Conservation (phyloP, 2,888 invertebrate genomes). For the Drosophila hamatofila region DNA sequence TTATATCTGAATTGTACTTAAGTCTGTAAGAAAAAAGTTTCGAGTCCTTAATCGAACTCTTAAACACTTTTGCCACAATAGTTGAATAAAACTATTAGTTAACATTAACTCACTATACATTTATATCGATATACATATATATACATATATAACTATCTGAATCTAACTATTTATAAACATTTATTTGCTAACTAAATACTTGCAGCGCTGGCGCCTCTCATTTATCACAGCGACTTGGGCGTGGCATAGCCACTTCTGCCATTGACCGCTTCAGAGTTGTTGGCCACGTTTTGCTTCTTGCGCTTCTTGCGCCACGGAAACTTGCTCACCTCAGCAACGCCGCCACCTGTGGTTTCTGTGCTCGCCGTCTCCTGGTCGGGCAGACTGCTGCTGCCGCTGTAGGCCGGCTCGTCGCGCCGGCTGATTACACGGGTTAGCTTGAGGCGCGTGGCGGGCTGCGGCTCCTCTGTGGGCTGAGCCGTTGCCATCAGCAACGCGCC, state of each 20-base stretch:
- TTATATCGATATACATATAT: background rate
- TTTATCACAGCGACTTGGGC: conserved; percentile 72
- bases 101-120: conserved; percentile 13
- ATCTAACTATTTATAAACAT: conserved; percentile 16
- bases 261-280: conserved; percentile 29
- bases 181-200: conserved; percentile 6
- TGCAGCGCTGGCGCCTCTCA: conserved; percentile 11
- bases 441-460: conserved; percentile 58
- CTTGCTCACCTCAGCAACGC: conserved; percentile 33
- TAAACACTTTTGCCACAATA: background rate
- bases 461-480: conserved; percentile 40
- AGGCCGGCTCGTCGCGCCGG: conserved; percentile 65
- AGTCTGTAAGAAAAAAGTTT: background rate
- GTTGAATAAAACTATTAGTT: conserved; percentile 7
- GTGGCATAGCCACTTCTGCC: conserved; percentile 57
- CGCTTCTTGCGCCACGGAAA: conserved; percentile 71
- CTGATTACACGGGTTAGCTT: conserved; percentile 81
- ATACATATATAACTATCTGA: background rate
- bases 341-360: background rate
- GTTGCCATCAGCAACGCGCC: conserved; percentile 61
- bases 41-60: background rate
- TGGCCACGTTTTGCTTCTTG: conserved; percentile 54
- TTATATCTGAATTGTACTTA: conserved; percentile 8
- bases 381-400: conserved; percentile 65
- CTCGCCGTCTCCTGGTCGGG: conserved; percentile 56